phyloP scores from a whole-genome alignment of 2,888 invertebrate genomes.

The Trichopoda pennipes region DNA sequence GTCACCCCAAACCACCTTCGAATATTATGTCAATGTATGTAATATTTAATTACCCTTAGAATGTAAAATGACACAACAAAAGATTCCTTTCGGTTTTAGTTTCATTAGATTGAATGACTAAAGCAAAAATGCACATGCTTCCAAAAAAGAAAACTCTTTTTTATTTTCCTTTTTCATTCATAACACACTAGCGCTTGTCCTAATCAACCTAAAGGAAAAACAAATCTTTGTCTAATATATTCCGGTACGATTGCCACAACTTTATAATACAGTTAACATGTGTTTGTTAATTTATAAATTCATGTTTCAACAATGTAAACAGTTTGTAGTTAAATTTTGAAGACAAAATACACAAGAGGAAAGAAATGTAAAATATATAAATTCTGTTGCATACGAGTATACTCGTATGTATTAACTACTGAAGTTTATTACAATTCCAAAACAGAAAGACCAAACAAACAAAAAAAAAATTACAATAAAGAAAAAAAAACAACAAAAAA shows the following conservation, averaged over 20 bases:
- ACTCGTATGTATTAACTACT: constrained; percentile 62
- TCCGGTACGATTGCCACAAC: background rate
- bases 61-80: no score
- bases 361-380: constrained; percentile 36
- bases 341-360: constrained; percentile 3
- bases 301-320: constrained; percentile 41
- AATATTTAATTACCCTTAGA: no score
- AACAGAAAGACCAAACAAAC: constrained; percentile 9
- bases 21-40: no score
- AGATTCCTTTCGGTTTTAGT: no score
- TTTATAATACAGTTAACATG: background rate
- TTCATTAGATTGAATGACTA: no score
- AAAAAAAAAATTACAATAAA: constrained; percentile 13
- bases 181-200: background rate
- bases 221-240: background rate
- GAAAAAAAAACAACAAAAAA: constrained; percentile 14
- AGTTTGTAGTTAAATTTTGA: constrained; percentile 39
- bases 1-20: no score
- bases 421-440: constrained; percentile 62
- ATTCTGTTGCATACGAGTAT: constrained; percentile 50
- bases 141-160: background rate
- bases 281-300: constrained; percentile 16
- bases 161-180: no score
- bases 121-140: background rate
- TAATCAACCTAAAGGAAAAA: background rate